These are phyloP conservation scores for Diaperis boleti DNA, from an alignment of 2,888 invertebrate genomes.

Conservation along the genomic window DNA sequence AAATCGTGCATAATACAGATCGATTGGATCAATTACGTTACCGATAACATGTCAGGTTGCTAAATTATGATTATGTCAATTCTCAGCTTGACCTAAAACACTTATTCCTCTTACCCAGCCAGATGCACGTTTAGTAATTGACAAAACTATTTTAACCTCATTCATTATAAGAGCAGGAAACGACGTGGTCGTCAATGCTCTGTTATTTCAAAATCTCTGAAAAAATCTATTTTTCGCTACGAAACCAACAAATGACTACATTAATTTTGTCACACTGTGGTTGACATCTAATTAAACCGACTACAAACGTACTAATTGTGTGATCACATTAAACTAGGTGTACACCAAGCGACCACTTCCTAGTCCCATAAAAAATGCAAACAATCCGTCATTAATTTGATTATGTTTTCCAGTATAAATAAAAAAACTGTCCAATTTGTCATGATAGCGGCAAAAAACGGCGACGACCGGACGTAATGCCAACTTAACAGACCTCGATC, in stretches of 20 bases:
- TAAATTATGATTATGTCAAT: conserved; percentile 5
- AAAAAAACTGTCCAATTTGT: conserved; percentile 57
- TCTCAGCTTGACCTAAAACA: conserved; percentile 6
- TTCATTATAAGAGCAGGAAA: conserved; percentile 18
- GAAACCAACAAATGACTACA: conserved; percentile 11
- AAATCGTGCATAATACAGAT: not conserved
- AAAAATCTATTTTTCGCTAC: conserved; percentile 17
- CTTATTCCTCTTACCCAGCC: conserved; percentile 2
- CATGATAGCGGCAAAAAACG: conserved; percentile 50
- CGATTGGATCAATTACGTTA: conserved; percentile 12
- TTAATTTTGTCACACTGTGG: conserved; percentile 22
- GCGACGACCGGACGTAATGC: conserved; percentile 51
- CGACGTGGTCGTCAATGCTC: conserved; percentile 12
- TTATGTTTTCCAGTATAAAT: conserved; percentile 40
- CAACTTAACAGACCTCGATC: conserved; percentile 42
- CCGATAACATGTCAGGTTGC: not conserved
- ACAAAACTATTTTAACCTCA: conserved; percentile 19
- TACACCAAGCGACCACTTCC: conserved; percentile 29
- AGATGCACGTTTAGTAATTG: conserved; percentile 14
- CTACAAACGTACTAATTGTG: conserved; percentile 44
- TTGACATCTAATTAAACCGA: conserved; percentile 31
- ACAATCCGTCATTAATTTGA: conserved; percentile 40
- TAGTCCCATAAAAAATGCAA: conserved; percentile 18
- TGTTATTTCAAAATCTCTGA: conserved; percentile 2
- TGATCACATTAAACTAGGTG: conserved; percentile 45